A percentile compares a stretch with the other conserved stretches of the same genome.
Evolutionary conservation across 2,797 vertebrate genomes (phyloP).

Genomic region (Enteromius mattozi): DNA sequence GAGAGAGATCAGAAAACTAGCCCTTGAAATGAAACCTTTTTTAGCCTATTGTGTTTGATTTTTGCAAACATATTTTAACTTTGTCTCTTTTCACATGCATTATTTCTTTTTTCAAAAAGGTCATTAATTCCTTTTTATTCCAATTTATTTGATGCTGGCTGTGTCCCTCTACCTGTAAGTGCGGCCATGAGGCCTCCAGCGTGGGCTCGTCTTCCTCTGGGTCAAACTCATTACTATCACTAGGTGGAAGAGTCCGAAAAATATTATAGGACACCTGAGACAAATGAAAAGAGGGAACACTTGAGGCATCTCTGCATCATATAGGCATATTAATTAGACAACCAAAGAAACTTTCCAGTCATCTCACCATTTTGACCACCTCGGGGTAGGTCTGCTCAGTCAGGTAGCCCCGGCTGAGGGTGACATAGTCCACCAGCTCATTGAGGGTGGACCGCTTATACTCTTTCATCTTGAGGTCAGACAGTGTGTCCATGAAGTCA

Average conservation of each 20-base stretch:
- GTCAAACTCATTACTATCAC: conserved; percentile 98
- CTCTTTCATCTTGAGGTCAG: conserved; percentile 99
- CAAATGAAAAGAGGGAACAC: neutral
- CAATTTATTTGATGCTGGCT: neutral
- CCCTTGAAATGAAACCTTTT: neutral
- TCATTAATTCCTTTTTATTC: neutral
- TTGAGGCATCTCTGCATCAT: neutral
- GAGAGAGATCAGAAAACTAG: neutral
- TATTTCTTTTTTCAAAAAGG: neutral
- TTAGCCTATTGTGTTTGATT: too few species aligned
- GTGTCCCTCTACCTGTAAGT: conserved; percentile 88
- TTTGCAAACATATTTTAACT: neutral
- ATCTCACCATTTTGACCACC: conserved; percentile 98
- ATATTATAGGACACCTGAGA: conserved; percentile 98
- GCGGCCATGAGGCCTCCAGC: conserved; percentile 97
- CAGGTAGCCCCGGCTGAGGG: conserved; percentile 98
- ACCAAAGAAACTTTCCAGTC: neutral
- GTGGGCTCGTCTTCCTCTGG: conserved; percentile 98
- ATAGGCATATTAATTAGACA: neutral
- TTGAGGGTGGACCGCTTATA: conserved; percentile 99
- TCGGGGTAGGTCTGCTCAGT: conserved; percentile 99
- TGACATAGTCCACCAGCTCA: conserved; percentile 99
- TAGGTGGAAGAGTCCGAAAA: conserved; percentile 99
- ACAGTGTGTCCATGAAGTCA: conserved; percentile 99
- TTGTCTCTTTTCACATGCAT: neutral